Percentiles rank a stretch among this genome's conserved stretches.
These are phyloP conservation scores for Micrasema minimum DNA, from an alignment of 1,140 invertebrate genomes.

Conservation along the genomic window DNA sequence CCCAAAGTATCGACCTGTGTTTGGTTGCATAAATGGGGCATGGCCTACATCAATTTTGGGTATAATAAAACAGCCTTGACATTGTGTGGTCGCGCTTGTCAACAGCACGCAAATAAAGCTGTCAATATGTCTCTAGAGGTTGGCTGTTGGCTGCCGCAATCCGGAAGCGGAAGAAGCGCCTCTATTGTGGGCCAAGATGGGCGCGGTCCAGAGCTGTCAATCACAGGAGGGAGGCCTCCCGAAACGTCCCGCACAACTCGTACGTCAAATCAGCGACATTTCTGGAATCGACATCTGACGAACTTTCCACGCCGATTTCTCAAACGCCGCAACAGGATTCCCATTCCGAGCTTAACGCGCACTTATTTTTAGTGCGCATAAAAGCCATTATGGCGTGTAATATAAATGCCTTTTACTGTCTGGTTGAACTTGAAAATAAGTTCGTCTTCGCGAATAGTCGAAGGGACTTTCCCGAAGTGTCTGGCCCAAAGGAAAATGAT, in stretches of 20 bases:
- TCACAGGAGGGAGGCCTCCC: neutral
- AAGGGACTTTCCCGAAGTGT: slow-evolving; percentile 26
- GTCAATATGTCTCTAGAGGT: slow-evolving; percentile 44
- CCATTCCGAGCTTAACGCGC: slow-evolving; percentile 48
- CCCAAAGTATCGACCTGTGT: slow-evolving; percentile 25
- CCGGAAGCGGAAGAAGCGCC: neutral
- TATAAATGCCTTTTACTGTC: slow-evolving; percentile 54
- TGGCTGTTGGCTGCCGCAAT: slow-evolving; percentile 20
- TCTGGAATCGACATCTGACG: slow-evolving; percentile 41
- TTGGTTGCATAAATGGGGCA: slow-evolving; percentile 19
- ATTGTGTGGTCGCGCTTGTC: slow-evolving; percentile 46
- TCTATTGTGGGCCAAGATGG: neutral
- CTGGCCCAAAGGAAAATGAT: slow-evolving; percentile 22
- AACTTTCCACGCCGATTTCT: slow-evolving; percentile 20
- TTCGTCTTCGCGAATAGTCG: slow-evolving; percentile 31
- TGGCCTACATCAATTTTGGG: slow-evolving; percentile 46
- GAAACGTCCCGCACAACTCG: slow-evolving; percentile 35
- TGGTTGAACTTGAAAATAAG: slow-evolving; percentile 51
- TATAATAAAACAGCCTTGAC: slow-evolving; percentile 52
- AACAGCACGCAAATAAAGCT: slow-evolving; percentile 48
- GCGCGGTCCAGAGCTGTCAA: slow-evolving; percentile 38
- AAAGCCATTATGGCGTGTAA: slow-evolving; percentile 54
- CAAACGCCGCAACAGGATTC: slow-evolving; percentile 45
- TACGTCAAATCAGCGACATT: slow-evolving; percentile 42
- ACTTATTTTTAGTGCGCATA: slow-evolving; percentile 53